Evolutionary conservation across 2,888 invertebrate genomes (phyloP).

Genomic region (Protodeltote pygarga): DNA sequence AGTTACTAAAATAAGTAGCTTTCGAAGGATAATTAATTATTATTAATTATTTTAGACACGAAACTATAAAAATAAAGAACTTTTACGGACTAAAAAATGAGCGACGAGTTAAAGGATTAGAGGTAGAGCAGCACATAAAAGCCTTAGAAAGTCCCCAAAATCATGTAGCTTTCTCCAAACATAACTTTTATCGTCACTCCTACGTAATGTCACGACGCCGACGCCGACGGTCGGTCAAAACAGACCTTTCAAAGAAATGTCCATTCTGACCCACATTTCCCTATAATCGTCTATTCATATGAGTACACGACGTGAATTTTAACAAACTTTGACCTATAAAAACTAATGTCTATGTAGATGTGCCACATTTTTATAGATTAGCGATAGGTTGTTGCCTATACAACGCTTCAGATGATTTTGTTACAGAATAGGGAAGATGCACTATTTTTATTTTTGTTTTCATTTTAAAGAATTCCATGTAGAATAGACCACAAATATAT

Average conservation of each 20-base stretch:
- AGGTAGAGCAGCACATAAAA: neutral
- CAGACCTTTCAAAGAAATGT: conserved; percentile 51
- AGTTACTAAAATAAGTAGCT: no score
- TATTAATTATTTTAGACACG: no score
- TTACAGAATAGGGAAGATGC: neutral
- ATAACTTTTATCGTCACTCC: conserved; percentile 14
- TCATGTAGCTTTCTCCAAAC: conserved; percentile 2
- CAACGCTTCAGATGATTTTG: neutral
- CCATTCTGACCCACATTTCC: conserved; percentile 66
- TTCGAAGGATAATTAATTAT: no score
- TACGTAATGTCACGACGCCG: conserved; percentile 6
- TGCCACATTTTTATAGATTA: conserved; percentile 18
- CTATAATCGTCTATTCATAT: conserved; percentile 71
- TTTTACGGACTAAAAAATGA: no score
- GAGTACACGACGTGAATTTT: conserved; percentile 65
- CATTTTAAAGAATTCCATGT: no score
- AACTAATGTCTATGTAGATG: conserved; percentile 37
- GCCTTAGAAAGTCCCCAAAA: neutral
- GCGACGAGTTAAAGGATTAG: no score
- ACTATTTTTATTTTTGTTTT: no score
- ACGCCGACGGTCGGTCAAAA: conserved; percentile 14
- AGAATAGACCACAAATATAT: no score
- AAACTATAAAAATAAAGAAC: no score
- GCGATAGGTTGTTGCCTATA: conserved; percentile 8
- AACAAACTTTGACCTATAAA: conserved; percentile 58